phyloP scores from a whole-genome alignment of 2,113 vertebrate genomes.

The Paramormyrops kingsleyae region DNA sequence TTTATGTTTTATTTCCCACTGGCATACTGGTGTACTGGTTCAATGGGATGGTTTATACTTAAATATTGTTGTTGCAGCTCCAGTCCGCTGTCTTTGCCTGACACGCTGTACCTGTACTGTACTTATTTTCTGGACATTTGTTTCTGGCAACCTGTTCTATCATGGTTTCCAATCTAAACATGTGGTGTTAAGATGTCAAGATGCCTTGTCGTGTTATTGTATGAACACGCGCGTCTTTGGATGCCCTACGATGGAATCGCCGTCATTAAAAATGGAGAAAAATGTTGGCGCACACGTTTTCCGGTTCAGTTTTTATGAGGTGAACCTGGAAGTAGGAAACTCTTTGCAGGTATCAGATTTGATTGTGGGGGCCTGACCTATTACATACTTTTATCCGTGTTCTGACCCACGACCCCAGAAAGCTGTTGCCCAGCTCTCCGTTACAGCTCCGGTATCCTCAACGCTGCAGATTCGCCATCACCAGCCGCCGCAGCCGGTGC shows the following conservation, averaged over 20 bases:
- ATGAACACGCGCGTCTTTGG: background rate
- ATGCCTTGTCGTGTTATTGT: background rate
- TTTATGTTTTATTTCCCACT: background rate
- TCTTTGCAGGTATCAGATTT: background rate
- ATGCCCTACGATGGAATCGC: background rate
- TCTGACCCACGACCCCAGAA: background rate
- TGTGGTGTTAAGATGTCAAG: background rate
- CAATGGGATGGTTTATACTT: background rate
- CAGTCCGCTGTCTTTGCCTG: background rate
- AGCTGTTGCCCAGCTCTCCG: background rate
- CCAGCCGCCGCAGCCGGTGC: background rate
- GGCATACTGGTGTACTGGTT: background rate
- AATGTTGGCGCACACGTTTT: background rate
- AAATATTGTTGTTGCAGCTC: background rate
- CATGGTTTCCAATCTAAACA: background rate
- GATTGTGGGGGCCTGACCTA: background rate
- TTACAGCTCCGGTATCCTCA: background rate
- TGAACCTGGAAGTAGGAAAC: background rate
- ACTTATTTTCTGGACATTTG: background rate
- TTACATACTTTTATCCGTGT: background rate
- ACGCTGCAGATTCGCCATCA: background rate
- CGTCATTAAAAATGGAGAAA: background rate
- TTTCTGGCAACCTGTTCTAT: background rate
- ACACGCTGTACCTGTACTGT: background rate
- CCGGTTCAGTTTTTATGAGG: background rate